Evolutionary conservation across 2,888 invertebrate genomes (phyloP).

Genomic region (Tricholauxania praeusta): DNA sequence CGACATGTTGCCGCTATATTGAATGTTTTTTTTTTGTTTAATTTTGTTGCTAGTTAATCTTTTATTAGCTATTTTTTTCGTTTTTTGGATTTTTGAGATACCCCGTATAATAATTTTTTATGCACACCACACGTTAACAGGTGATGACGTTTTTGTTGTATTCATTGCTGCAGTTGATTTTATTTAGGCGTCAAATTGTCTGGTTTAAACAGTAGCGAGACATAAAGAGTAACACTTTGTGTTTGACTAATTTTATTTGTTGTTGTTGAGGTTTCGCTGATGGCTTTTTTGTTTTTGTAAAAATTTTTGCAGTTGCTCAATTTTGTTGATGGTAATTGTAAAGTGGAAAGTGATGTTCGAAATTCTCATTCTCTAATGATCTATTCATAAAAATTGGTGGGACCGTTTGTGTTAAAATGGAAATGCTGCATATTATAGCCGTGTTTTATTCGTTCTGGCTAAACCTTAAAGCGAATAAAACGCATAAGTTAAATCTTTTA

Average conservation of each 20-base stretch:
- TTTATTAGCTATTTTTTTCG: not conserved
- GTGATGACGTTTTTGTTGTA: slow-evolving; percentile 31
- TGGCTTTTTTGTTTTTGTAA: slow-evolving; percentile 15
- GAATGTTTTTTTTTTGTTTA: slow-evolving; percentile 19
- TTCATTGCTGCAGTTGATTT: slow-evolving; percentile 29
- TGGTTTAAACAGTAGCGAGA: slow-evolving; percentile 28
- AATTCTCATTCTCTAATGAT: too few species aligned
- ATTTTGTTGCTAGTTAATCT: too few species aligned
- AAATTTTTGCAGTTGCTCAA: slow-evolving; percentile 32
- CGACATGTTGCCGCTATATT: slow-evolving; percentile 11
- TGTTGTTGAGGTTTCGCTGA: not conserved
- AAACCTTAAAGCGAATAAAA: too few species aligned
- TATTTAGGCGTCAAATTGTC: slow-evolving; percentile 31
- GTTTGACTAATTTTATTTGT: slow-evolving; percentile 25
- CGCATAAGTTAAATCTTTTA: too few species aligned
- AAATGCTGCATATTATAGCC: too few species aligned
- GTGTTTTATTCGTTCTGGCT: too few species aligned
- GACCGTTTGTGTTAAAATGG: too few species aligned
- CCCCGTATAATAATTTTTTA: slow-evolving; percentile 19
- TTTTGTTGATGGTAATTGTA: slow-evolving; percentile 1
- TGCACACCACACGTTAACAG: slow-evolving; percentile 14
- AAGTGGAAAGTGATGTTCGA: too few species aligned
- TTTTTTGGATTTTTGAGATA: not conserved
- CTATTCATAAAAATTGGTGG: too few species aligned
- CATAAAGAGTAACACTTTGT: slow-evolving; percentile 3